phyloP scores from a whole-genome alignment of 2,888 invertebrate species.

The Leptothorax acervorum region DNA sequence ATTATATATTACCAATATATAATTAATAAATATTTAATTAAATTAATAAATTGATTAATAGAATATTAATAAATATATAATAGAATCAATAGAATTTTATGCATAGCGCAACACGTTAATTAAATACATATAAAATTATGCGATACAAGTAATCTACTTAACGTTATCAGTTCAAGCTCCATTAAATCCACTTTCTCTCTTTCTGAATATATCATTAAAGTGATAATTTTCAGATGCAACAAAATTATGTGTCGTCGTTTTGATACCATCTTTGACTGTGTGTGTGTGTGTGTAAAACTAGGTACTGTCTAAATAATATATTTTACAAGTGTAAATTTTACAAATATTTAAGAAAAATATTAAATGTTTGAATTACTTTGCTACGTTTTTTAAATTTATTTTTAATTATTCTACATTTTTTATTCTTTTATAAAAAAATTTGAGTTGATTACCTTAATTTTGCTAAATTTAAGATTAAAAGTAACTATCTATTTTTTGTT shows the following conservation, averaged over 20 bases:
- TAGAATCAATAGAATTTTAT: not conserved
- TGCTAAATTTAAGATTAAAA: not conserved
- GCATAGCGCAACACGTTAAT: constrained; percentile 2
- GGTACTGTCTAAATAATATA: not conserved
- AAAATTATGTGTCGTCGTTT: not conserved
- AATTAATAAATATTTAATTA: not conserved
- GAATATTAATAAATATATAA: no score
- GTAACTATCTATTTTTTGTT: not conserved
- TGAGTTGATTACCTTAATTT: not conserved
- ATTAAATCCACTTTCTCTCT: not conserved
- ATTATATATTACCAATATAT: no score
- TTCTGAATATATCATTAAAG: constrained; percentile 7
- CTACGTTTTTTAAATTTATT: not conserved
- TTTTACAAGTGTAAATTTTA: not conserved
- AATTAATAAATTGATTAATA: not conserved
- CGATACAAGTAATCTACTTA: not conserved
- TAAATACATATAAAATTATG: not conserved
- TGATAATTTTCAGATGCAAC: not conserved
- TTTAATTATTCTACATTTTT: not conserved
- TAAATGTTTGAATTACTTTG: not conserved
- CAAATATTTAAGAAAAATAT: not conserved
- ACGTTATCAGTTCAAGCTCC: not conserved
- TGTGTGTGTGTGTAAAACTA: not conserved
- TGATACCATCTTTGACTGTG: not conserved
- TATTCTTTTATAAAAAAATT: not conserved